These are phyloP conservation scores for Drosophila kikkawai DNA, from an alignment of 1,140 invertebrate genomes.

Conservation along the genomic window DNA sequence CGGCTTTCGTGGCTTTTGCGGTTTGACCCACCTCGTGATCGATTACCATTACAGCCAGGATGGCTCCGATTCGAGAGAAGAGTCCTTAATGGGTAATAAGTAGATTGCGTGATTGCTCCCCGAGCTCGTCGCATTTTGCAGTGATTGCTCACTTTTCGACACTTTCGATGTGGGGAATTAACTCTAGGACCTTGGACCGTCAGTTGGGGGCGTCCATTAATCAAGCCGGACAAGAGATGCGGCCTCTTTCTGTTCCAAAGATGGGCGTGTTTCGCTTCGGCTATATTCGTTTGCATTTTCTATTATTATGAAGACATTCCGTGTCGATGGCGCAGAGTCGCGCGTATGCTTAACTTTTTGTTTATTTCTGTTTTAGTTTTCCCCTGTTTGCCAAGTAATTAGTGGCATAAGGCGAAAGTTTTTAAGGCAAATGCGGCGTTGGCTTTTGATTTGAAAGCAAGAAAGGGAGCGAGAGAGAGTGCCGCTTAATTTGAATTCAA, in stretches of 20 bases:
- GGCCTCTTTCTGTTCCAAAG: slow-evolving; percentile 2
- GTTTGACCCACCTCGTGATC: slow-evolving; percentile 58
- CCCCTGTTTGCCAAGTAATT: slow-evolving; percentile 73
- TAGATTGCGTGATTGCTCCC: slow-evolving; percentile 77
- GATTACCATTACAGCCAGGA: slow-evolving; percentile 53
- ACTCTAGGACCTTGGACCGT: slow-evolving; percentile 21
- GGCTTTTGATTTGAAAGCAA: slow-evolving; percentile 55
- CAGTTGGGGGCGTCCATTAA: slow-evolving; percentile 65
- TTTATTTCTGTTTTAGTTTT: slow-evolving; percentile 57
- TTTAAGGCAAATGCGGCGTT: slow-evolving; percentile 33
- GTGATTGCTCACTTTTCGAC: slow-evolving; percentile 82
- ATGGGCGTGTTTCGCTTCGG: slow-evolving; percentile 59
- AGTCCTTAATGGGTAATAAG: slow-evolving; percentile 80
- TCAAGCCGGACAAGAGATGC: slow-evolving; percentile 64
- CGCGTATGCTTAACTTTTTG: slow-evolving; percentile 54
- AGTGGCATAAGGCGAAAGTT: slow-evolving; percentile 51
- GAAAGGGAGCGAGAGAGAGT: slow-evolving; percentile 2
- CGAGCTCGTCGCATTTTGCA: slow-evolving; percentile 69
- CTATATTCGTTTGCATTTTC: slow-evolving; percentile 71
- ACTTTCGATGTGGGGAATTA: slow-evolving; percentile 48
- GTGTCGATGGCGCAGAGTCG: slow-evolving; percentile 56
- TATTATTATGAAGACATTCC: slow-evolving; percentile 77
- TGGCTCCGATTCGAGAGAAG: slow-evolving; percentile 24
- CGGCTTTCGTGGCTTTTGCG: slow-evolving; percentile 37
- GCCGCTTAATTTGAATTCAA: slow-evolving; percentile 70